Evolutionary conservation across 2,797 vertebrate genomes (phyloP).

Genomic region (Eurystomus glaucurus): DNA sequence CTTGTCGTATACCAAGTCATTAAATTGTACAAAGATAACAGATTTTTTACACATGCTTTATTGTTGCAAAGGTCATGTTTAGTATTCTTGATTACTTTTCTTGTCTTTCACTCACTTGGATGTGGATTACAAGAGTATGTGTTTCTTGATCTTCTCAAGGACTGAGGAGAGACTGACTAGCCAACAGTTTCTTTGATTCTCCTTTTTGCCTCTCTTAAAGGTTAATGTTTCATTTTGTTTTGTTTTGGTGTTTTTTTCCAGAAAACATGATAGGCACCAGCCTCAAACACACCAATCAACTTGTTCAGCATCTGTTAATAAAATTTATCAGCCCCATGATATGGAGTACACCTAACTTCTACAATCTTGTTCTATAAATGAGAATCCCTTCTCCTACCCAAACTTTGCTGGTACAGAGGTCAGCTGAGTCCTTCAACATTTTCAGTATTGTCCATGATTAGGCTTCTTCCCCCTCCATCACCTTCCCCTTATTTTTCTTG

Average conservation of each 20-base stretch:
- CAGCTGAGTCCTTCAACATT: neutral
- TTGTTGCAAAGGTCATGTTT: neutral
- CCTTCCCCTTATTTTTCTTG: neutral
- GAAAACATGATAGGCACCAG: neutral
- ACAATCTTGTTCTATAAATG: neutral
- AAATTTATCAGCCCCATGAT: neutral
- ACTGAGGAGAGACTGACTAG: neutral
- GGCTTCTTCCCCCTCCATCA: neutral
- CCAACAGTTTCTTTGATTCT: neutral
- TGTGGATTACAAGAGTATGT: neutral
- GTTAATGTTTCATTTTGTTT: neutral
- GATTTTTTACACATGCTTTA: neutral
- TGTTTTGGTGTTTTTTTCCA: neutral
- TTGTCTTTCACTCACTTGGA: neutral
- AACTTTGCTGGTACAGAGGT: neutral
- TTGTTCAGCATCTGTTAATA: neutral
- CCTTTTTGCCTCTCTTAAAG: neutral
- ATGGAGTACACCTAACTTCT: neutral
- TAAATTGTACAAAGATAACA: neutral
- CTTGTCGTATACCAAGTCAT: neutral
- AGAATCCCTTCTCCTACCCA: neutral
- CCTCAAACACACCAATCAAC: neutral
- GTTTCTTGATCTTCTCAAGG: neutral
- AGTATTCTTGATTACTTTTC: neutral
- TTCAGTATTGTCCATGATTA: neutral